Evolutionary conservation across 2,888 invertebrate species (phyloP).

Genomic region (Cylloceria caligata): DNA sequence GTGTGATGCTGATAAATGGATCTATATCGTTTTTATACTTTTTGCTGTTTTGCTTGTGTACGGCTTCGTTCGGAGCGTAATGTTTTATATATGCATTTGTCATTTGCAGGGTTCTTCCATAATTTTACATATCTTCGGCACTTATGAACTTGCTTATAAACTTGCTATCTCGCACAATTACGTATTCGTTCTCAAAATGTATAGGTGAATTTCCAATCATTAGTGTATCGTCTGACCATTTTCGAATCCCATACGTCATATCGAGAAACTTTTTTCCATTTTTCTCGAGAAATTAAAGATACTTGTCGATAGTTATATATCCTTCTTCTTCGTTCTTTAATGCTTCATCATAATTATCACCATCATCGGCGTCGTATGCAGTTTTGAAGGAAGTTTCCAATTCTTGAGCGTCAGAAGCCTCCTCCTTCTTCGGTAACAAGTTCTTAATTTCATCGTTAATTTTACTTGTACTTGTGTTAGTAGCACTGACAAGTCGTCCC

Average conservation of each 20-base stretch:
- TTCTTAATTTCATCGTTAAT: slow-evolving; percentile 11
- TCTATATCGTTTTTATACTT: too few relatives aligned
- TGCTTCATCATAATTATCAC: background rate
- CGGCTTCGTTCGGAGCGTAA: too few relatives aligned
- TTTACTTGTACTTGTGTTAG: background rate
- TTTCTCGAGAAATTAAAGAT: slow-evolving; percentile 30
- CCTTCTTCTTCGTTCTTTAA: background rate
- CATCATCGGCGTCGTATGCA: slow-evolving; percentile 20
- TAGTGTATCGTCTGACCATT: slow-evolving; percentile 25
- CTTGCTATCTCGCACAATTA: slow-evolving; percentile 34
- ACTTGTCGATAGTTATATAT: slow-evolving; percentile 5
- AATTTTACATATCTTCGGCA: too few relatives aligned
- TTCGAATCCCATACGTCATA: slow-evolving; percentile 50
- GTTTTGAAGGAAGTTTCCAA: slow-evolving; percentile 30
- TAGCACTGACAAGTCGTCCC: slow-evolving; percentile 17
- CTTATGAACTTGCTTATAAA: too few relatives aligned
- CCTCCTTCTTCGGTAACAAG: slow-evolving; percentile 6
- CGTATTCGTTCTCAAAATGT: slow-evolving; percentile 38
- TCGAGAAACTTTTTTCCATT: slow-evolving; percentile 53
- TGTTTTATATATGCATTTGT: too few relatives aligned
- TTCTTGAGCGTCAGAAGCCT: background rate
- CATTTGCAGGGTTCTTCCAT: too few relatives aligned
- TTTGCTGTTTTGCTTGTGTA: too few relatives aligned
- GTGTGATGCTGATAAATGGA: too few relatives aligned
- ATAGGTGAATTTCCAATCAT: slow-evolving; percentile 57